Base-by-base conservation (phyloP, 2,888 invertebrate species). In the Drosophila longiperda region DNA sequence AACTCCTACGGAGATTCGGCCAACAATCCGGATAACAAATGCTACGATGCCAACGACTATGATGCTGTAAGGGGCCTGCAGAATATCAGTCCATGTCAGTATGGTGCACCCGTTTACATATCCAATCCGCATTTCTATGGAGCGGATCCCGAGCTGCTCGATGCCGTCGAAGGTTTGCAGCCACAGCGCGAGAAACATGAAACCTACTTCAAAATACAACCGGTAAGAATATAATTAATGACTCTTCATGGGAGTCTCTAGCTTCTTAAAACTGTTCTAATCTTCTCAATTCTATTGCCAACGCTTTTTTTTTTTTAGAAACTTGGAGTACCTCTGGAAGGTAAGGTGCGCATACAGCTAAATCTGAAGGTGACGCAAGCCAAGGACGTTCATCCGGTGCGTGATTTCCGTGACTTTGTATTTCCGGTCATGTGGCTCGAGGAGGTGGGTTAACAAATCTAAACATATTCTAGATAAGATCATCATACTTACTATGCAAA, bases 341-440 rank as follows among this genome's bases (percentile, higher is more conserved):
- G 96, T 7, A 96, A 96, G 91, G 95, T 97, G 3, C 94, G 97
- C 3, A 95, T 97, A 0, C 98, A 98, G 81, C 93, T 97, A 49
- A 98, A 98, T 91, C 91, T 97, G 66, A 96, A 96, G 91, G 96
- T 97, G 11, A 96, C 96, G 69, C 95, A 94, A 15, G 96, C 97
- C 1, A 94, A 95, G 1, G 94, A 95, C 78, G 95, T 97, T 52
- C 94, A 95, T 78, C 94, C 95, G 6, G 97, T 97, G 15, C 93
- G 95, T 78, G 95, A 96, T 74, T 97, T 98, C 86, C 96, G 97
- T 0, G 95, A 95, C 90, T 96, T 97, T 60, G 94, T 97, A 9
- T 97, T 97, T 91, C 97, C 98, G 0, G 95, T 97, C 48, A 97
- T 97, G 96, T 97, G 97, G 97, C 83, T 97, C 3, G 97, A 98